phyloP scores from a whole-genome alignment of 1,140 invertebrate species.

The Drosophila kanapiae region DNA sequence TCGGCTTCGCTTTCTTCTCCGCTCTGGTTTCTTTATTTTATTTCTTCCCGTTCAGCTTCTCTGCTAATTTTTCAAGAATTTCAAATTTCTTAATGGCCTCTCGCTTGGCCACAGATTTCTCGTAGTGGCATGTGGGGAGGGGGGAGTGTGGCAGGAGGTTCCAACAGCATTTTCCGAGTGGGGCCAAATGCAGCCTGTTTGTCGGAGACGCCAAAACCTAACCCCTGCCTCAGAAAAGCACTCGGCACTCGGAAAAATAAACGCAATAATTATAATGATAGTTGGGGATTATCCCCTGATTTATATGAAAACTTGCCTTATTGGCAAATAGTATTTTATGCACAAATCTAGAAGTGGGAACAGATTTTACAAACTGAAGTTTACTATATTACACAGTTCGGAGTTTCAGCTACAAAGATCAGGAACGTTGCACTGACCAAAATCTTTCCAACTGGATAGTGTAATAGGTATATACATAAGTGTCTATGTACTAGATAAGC shows the following conservation, averaged over 20 bases:
- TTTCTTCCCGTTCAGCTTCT: conserved; percentile 13
- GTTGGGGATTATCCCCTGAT: too few relatives aligned
- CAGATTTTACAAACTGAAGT: too few relatives aligned
- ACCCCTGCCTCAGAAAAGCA: background rate
- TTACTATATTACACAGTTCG: too few relatives aligned
- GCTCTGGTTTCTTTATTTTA: background rate
- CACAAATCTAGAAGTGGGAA: too few relatives aligned
- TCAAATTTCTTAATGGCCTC: conserved; percentile 48
- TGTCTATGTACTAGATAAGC: too few relatives aligned
- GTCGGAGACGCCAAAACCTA: conserved; percentile 22
- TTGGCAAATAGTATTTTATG: too few relatives aligned
- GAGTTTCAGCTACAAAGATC: too few relatives aligned
- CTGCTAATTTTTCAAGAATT: conserved; percentile 66
- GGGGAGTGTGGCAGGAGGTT: background rate
- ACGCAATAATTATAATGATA: background rate
- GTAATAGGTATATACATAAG: too few relatives aligned
- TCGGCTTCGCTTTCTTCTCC: conserved; percentile 32
- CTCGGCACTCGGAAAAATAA: conserved; percentile 4
- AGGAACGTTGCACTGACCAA: too few relatives aligned
- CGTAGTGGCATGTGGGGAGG: background rate
- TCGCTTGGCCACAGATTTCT: conserved; percentile 17
- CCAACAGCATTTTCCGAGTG: conserved; percentile 4
- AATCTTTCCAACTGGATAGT: too few relatives aligned
- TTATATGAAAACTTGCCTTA: too few relatives aligned
- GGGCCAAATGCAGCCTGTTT: conserved; percentile 17